Percentiles rank a stretch among this genome's conserved stretches.
Evolutionary conservation across 2,888 invertebrate species (phyloP).

Genomic region (Acholoe squamosa): DNA sequence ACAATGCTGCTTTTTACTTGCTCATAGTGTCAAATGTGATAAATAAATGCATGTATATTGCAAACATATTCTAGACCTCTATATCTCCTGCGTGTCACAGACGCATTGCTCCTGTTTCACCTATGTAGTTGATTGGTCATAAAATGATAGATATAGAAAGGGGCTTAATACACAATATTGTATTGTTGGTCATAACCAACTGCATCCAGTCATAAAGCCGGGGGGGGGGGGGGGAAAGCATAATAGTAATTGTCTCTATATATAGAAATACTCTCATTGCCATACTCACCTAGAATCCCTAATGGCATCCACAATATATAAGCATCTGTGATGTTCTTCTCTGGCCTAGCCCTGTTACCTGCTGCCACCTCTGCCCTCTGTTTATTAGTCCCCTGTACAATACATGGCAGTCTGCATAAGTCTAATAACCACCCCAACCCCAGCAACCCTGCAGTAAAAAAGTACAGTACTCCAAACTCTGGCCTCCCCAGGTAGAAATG

Average conservation of each 20-base stretch:
- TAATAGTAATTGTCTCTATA: no score
- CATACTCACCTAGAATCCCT: conserved; percentile 64
- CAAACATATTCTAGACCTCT: no score
- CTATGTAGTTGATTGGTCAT: no score
- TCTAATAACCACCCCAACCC: conserved; percentile 66
- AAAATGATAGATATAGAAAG: no score
- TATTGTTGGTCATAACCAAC: neutral
- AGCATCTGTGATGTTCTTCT: conserved; percentile 46
- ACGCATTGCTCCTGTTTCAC: no score
- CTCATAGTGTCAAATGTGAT: no score
- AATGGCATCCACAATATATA: conserved; percentile 66
- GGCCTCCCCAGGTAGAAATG: conserved; percentile 66
- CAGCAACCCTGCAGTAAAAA: conserved; percentile 63
- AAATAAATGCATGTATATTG: neutral
- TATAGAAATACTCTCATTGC: no score
- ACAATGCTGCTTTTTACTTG: no score
- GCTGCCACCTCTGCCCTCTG: neutral
- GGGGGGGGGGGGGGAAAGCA: no score
- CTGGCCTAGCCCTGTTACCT: neutral
- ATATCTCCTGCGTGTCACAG: no score
- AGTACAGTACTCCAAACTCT: conserved; percentile 64
- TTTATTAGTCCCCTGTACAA: conserved; percentile 57
- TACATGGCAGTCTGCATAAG: conserved; percentile 60
- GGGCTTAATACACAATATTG: no score
- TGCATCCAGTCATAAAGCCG: no score